These are phyloP conservation scores for Glareola pratincola DNA, from an alignment of 2,113 vertebrate species.

Conservation along the genomic window DNA sequence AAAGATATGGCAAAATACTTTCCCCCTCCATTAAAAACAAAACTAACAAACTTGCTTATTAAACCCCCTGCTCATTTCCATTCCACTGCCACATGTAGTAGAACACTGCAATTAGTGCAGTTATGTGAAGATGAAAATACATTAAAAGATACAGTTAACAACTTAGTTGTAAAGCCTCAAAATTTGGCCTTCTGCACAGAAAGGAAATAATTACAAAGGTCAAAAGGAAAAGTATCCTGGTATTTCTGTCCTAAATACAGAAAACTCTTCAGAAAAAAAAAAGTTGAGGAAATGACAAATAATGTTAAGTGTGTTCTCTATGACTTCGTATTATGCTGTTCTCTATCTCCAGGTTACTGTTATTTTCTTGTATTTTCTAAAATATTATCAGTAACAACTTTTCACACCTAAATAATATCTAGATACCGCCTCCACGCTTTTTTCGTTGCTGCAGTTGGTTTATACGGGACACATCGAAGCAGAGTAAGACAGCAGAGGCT, in stretches of 20 bases:
- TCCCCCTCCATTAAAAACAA: background rate
- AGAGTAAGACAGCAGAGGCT: background rate
- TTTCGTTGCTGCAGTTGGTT: background rate
- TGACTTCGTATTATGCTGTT: background rate
- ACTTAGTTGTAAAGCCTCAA: background rate
- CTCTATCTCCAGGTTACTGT: background rate
- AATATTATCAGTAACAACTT: background rate
- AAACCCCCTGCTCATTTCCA: background rate
- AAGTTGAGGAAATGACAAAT: background rate
- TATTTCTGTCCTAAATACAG: background rate
- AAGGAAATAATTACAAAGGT: background rate
- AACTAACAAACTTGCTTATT: background rate
- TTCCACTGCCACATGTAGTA: background rate
- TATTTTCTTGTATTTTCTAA: background rate
- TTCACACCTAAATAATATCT: background rate
- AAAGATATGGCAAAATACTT: background rate
- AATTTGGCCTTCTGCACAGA: background rate
- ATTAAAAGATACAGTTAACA: background rate
- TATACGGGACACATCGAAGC: background rate
- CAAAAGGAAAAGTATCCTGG: background rate
- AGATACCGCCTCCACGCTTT: background rate
- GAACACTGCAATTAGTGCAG: background rate
- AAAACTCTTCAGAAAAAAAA: background rate
- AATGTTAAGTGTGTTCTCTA: background rate
- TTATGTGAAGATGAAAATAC: background rate